These are phyloP conservation scores for Pyrocephalus nanus DNA, from an alignment of 2,797 vertebrate species.

Conservation along the genomic window DNA sequence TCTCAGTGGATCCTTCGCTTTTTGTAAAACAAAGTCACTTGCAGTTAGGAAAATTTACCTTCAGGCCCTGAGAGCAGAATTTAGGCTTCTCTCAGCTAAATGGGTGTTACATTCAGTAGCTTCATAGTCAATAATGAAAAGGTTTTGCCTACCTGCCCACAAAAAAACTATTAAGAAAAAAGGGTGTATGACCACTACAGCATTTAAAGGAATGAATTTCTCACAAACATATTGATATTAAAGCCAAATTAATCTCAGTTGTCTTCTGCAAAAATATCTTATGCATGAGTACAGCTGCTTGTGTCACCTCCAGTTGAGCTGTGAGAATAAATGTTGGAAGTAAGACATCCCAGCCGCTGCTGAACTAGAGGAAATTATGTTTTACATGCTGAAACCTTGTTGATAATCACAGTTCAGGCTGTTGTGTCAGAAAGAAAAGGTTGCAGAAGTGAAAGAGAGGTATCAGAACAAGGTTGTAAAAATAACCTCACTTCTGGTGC, in stretches of 20 bases:
- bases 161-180: neutral
- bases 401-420: neutral
- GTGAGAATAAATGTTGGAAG: neutral
- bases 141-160: neutral
- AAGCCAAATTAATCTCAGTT: neutral
- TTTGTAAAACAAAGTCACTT: neutral
- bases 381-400: neutral
- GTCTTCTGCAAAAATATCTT: neutral
- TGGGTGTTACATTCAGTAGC: neutral
- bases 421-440: neutral
- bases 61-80: neutral
- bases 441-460: neutral
- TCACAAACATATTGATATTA: neutral
- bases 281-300: neutral
- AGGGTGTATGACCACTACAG: fast-evolving
- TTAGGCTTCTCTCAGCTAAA: neutral
- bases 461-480: neutral
- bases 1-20: neutral
- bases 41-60: neutral
- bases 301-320: neutral
- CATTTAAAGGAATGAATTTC: neutral
- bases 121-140: neutral
- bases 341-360: neutral
- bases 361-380: neutral
- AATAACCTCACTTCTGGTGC: neutral